These are phyloP conservation scores for Dolichopus griseipennis DNA, from an alignment of 2,888 invertebrate species.

Conservation along the genomic window DNA sequence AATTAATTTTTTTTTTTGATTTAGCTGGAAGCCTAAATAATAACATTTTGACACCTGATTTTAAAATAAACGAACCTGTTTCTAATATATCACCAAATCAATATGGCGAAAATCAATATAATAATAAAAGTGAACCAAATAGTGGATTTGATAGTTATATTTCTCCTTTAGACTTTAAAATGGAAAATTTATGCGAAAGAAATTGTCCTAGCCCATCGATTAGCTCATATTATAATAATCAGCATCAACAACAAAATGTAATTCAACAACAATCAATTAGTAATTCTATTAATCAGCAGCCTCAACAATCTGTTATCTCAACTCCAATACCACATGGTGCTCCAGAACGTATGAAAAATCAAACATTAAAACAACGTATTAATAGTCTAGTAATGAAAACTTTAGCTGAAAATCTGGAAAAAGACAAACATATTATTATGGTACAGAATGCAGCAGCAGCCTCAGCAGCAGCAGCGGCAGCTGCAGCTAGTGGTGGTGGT, in stretches of 20 bases:
- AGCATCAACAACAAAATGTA: slow-evolving; percentile 13
- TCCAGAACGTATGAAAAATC: slow-evolving; percentile 45
- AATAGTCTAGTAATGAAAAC: slow-evolving; percentile 83
- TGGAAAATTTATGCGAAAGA: slow-evolving; percentile 42
- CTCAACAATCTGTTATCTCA: not conserved
- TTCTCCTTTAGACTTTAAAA: slow-evolving; percentile 36
- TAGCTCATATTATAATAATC: slow-evolving; percentile 46
- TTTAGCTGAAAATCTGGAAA: slow-evolving; percentile 71
- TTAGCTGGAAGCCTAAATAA: slow-evolving; percentile 23
- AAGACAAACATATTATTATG: slow-evolving; percentile 39
- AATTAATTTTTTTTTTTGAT: not conserved
- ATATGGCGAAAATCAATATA: slow-evolving; percentile 22
- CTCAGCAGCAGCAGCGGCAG: slow-evolving; percentile 17
- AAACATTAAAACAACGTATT: slow-evolving; percentile 78
- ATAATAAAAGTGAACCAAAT: slow-evolving; percentile 37
- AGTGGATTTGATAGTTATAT: slow-evolving; percentile 43
- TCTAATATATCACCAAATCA: slow-evolving; percentile 31
- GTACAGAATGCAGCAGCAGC: slow-evolving; percentile 19
- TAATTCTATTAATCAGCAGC: not conserved
- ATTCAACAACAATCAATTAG: not conserved
- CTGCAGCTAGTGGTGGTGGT: slow-evolving; percentile 24
- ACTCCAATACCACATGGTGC: slow-evolving; percentile 18
- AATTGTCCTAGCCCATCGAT: slow-evolving; percentile 49
- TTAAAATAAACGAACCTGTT: slow-evolving; percentile 42
- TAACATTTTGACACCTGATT: slow-evolving; percentile 34